These are phyloP conservation scores for Podarcis siculus DNA, from an alignment of 2,797 vertebrate genomes.

Conservation along the genomic window DNA sequence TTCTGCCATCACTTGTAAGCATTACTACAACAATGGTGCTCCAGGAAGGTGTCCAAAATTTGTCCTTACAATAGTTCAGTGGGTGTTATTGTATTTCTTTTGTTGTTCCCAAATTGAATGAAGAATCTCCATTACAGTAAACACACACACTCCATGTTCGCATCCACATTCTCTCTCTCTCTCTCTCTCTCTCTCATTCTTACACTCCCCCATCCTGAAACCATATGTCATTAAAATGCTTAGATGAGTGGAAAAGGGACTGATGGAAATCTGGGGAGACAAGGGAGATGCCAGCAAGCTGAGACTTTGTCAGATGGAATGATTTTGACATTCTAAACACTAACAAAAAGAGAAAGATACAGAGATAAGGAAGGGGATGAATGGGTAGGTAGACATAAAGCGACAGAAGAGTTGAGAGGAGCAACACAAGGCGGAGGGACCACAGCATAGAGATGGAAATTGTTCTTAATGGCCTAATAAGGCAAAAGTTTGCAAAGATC, in stretches of 20 bases:
- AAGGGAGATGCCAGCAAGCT: conserved; percentile 69
- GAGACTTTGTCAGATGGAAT: conserved; percentile 79
- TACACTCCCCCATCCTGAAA: conserved; percentile 68
- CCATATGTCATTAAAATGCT: conserved; percentile 90
- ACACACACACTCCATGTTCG: background rate
- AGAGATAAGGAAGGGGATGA: conserved; percentile 24
- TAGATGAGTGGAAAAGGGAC: conserved; percentile 88
- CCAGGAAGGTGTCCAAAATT: conserved; percentile 28
- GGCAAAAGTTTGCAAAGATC: background rate
- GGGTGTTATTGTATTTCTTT: conserved; percentile 52
- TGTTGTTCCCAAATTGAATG: background rate
- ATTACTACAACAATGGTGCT: conserved; percentile 35
- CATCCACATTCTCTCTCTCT: too few relatives aligned
- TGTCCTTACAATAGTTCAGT: conserved; percentile 13
- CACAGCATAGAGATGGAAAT: background rate
- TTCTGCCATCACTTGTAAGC: conserved; percentile 40
- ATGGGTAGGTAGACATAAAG: background rate
- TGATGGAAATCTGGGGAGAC: conserved; percentile 82
- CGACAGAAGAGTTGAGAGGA: conserved; percentile 36
- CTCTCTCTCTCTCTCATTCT: background rate
- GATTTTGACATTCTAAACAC: conserved; percentile 72
- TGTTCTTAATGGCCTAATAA: conserved; percentile 1
- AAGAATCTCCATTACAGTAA: conserved; percentile 45
- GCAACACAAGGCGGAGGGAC: background rate
- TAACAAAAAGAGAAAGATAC: conserved; percentile 71